These are phyloP conservation scores for Serrognathus titanus DNA, from an alignment of 2,888 invertebrate genomes.

Conservation along the genomic window DNA sequence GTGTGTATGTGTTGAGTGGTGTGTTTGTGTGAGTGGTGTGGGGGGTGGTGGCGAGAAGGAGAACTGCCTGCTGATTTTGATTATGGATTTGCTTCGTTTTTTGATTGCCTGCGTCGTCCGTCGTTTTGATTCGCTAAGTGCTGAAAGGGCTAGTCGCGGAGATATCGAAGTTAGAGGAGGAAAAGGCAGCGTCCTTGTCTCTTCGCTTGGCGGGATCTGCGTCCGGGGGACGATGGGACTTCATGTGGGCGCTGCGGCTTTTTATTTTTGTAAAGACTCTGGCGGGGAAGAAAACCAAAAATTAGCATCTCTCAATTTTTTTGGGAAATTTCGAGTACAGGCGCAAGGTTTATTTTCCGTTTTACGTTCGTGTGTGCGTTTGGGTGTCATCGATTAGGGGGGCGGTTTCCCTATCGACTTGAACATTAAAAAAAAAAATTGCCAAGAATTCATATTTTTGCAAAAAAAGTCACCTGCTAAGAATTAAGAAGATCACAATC, in stretches of 20 bases:
- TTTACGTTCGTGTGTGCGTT: too few species aligned
- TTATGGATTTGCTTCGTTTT: conserved; percentile 27
- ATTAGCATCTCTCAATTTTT: too few species aligned
- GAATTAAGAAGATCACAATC: too few species aligned
- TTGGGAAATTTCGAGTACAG: too few species aligned
- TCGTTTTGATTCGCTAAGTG: conserved; percentile 37
- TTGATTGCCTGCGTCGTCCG: conserved; percentile 40
- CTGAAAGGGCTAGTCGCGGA: conserved; percentile 48
- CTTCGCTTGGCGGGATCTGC: conserved; percentile 58
- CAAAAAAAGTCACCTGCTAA: too few species aligned
- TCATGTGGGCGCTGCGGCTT: conserved; percentile 99
- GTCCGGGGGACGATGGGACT: conserved; percentile 92
- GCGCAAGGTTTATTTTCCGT: too few species aligned
- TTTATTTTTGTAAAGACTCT: conserved; percentile 97
- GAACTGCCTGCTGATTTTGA: neutral
- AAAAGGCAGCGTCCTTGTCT: conserved; percentile 30
- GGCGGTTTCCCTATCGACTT: too few species aligned
- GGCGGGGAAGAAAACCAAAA: conserved; percentile 44
- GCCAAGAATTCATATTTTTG: too few species aligned
- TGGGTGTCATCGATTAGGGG: too few species aligned
- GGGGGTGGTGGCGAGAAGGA: neutral
- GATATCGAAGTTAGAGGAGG: conserved; percentile 28
- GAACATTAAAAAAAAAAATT: too few species aligned
- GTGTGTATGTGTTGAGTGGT: neutral
- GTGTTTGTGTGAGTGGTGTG: neutral